Evolutionary conservation across 2,797 vertebrate species (phyloP), one percentile per base, ranked within the genome.

Genomic region (Hylomyscus alleni): DNA sequence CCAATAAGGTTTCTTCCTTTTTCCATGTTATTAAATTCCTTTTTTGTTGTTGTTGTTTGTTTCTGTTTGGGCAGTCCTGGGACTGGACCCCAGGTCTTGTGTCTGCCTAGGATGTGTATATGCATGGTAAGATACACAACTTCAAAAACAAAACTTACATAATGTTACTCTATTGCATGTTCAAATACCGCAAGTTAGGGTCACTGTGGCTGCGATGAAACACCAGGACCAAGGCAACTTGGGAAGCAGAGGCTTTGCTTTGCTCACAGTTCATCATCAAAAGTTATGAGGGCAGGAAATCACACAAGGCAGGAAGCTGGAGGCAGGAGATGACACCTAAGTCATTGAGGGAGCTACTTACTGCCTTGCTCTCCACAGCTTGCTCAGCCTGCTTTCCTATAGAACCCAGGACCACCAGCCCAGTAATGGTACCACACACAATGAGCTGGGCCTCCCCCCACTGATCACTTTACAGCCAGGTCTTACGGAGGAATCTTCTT

Each of bases 81-180:
- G 6, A 3, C 47, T 40, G 37, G 52, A 31, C n/a, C 13, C 31
- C n/a, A 77, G 52, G 29, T 12, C 60, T 58, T 37, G 20, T 10
- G 24, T 17, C 37, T 77, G 7, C 37, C 77, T n/a, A n/a, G 80
- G 13, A 82, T 86, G 65, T 37, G 0, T 52, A 37, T 0, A 4
- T 3, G 7, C 34, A 54, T 54, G 20, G 14, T 69, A 65, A 82
- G 17, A 80, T 14, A 82, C 34, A 94, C 44, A 94, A 90, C 91
- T 93, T 89, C 15, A 95, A 95, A 96, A 50, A 37, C 76, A 40
- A 89, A 72, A 40, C 90, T 40, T 94, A 60, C 14, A 94, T 84
- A 95, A 56, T 20, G 81, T 22, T 12, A 62, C 81, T 90, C 34
- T 72, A 34, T 6, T 72, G 34, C 15, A 65, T 37, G 20, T 10